phyloP scores from a whole-genome alignment of 2,888 invertebrate species.

The Abscondita cerata region DNA sequence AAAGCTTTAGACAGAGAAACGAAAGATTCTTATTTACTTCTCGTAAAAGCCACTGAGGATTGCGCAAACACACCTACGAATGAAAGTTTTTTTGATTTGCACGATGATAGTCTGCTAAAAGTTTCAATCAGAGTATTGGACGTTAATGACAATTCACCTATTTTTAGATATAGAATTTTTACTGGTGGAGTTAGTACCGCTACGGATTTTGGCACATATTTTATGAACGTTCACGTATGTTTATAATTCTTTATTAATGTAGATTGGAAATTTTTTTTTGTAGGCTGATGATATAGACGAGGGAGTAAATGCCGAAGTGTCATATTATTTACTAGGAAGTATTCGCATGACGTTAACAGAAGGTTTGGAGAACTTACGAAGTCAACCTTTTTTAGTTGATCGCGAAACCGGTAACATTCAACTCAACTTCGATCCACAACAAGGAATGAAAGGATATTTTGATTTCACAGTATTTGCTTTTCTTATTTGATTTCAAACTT shows the following conservation, averaged over 20 bases:
- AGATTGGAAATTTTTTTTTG: neutral
- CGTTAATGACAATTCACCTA: slow-evolving; percentile 89
- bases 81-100: slow-evolving; percentile 62
- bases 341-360: slow-evolving; percentile 85
- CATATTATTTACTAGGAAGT: slow-evolving; percentile 79
- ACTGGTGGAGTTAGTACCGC: slow-evolving; percentile 95
- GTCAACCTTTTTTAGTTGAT: slow-evolving; percentile 84
- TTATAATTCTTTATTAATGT: neutral
- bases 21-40: slow-evolving; percentile 70
- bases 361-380: slow-evolving; percentile 81
- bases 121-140: slow-evolving; percentile 78
- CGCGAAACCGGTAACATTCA: slow-evolving; percentile 81
- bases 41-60: slow-evolving; percentile 86
- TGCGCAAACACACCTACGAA: slow-evolving; percentile 70
- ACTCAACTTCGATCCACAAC: slow-evolving; percentile 94
- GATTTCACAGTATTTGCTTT: slow-evolving; percentile 87
- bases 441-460: slow-evolving; percentile 96
- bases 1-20: slow-evolving; percentile 79
- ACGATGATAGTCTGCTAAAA: slow-evolving; percentile 74
- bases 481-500: slow-evolving; percentile 29
- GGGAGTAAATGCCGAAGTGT: slow-evolving; percentile 77
- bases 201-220: slow-evolving; percentile 86
- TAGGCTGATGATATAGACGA: slow-evolving; percentile 80
- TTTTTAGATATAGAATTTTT: slow-evolving; percentile 80
- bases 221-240: slow-evolving; percentile 80